Evolutionary conservation across 2,888 invertebrate species (phyloP), one percentile per base, ranked within the genome.

Genomic region (Ophion costatus): DNA sequence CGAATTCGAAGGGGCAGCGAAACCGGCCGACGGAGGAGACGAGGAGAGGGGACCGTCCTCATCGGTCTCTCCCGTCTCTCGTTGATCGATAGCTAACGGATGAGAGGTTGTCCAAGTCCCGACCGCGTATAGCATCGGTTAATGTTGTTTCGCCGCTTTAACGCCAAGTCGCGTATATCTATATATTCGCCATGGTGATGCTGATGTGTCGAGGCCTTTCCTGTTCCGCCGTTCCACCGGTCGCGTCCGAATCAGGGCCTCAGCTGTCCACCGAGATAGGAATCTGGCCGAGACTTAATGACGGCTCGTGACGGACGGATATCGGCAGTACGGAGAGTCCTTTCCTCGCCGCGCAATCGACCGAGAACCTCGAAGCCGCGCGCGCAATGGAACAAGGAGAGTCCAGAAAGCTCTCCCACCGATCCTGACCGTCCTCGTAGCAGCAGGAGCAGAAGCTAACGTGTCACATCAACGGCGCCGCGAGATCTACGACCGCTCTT

Each of bases 241-340:
- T 84, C 83, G 87, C 88, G 88, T 90, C 87, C 88, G 86, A 88
- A 90, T 91, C 90, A 86, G 87, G 82, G 84, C 66, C 86, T 84
- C 82, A 85, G 85, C 88, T 86, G 89, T 86, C 88, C 84, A 82
- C 85, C 86, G 83, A 90, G 92, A 92, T 92, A 91, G 91, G 90
- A 91, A 92, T 92, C 92, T 92, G 89, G 90, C 88, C 86, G 90
- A 88, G 86, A 90, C 90, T 91, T 92, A 92, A 92, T 92, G 92
- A 92, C 91, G 92, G 91, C 90, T 90, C 90, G 90, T 91, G 91
- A 91, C 89, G 89, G 91, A 91, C 91, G 89, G 90, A 88, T 89
- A 91, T 90, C 89, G 90, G 84, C 75, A n/a, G 64, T 78, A 57
- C 67, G 51, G 81, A 89, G 74, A 78, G 61, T 74, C 74, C 74